These are phyloP conservation scores for Discoglossus pictus DNA, from an alignment of 2,797 vertebrate genomes.

Conservation along the genomic window DNA sequence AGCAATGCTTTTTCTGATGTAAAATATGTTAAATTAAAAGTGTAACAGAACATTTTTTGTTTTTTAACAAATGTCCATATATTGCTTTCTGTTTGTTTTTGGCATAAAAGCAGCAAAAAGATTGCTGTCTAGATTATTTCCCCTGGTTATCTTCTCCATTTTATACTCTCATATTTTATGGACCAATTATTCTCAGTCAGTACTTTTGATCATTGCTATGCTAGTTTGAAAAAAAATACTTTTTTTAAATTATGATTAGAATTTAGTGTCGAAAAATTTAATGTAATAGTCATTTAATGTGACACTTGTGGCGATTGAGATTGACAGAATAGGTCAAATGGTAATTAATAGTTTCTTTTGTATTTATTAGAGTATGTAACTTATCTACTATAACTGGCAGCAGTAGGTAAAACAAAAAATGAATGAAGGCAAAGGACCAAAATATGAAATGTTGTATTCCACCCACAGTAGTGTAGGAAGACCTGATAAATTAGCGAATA, in stretches of 20 bases:
- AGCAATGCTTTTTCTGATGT: too few relatives aligned
- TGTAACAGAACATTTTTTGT: too few relatives aligned
- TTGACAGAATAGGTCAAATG: slow-evolving; percentile 49
- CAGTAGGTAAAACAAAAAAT: slow-evolving; percentile 34
- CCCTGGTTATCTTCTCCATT: slow-evolving; percentile 47
- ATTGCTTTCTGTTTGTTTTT: too few relatives aligned
- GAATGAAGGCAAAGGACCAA: slow-evolving; percentile 30
- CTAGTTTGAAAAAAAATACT: not conserved
- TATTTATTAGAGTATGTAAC: slow-evolving; percentile 56
- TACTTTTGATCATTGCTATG: slow-evolving; percentile 14
- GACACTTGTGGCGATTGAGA: slow-evolving; percentile 49
- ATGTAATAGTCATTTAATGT: slow-evolving; percentile 43
- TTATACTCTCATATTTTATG: slow-evolving; percentile 15
- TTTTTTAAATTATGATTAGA: slow-evolving; percentile 38
- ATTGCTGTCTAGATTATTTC: slow-evolving; percentile 42
- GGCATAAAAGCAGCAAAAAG: slow-evolving; percentile 2
- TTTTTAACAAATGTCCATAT: too few relatives aligned
- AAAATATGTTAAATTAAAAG: too few relatives aligned
- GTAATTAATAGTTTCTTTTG: slow-evolving; percentile 57
- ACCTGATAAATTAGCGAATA: not conserved
- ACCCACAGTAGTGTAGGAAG: slow-evolving; percentile 1
- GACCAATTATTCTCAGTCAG: not conserved
- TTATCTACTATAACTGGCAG: slow-evolving; percentile 53
- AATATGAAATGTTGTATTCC: slow-evolving; percentile 10
- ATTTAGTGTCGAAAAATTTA: slow-evolving; percentile 17